Conservation (phyloP, 2,888 invertebrate genomes). For the Stomorhina lunata region DNA sequence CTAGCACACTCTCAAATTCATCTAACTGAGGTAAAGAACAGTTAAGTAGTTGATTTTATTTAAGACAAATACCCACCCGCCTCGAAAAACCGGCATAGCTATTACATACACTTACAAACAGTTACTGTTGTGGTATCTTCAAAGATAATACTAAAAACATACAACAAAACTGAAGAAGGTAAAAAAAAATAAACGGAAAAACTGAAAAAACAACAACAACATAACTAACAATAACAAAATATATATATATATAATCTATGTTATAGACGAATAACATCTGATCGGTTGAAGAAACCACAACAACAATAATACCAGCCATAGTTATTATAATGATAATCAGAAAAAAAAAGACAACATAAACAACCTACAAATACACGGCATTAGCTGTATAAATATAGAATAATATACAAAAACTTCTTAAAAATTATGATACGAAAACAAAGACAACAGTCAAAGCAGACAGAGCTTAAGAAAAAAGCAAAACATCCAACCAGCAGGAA, state of each 20-base stretch:
- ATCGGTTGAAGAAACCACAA: not conserved
- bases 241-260: too few species aligned
- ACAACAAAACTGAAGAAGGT: not conserved
- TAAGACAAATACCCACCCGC: constrained; percentile 1
- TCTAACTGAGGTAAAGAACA: not conserved
- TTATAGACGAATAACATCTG: constrained; percentile 2
- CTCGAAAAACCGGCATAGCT: not conserved
- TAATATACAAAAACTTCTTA: constrained; percentile 30
- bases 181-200: too few species aligned
- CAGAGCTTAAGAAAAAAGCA: not conserved
- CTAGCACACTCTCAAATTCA: not conserved
- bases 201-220: not conserved
- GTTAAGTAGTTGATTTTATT: constrained; percentile 15
- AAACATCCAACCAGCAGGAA: not conserved
- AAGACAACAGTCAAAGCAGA: not conserved
- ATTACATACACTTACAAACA: not conserved
- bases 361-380: constrained; percentile 7
- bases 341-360: not conserved
- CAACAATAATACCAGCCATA: not conserved
- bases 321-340: not conserved
- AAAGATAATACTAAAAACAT: not conserved
- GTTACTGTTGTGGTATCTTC: not conserved
- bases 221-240: not conserved
- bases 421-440: constrained; percentile 5
- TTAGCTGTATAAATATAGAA: constrained; percentile 9